Conservation (phyloP, 2,888 invertebrate genomes). For the Loripinus fragilis region DNA sequence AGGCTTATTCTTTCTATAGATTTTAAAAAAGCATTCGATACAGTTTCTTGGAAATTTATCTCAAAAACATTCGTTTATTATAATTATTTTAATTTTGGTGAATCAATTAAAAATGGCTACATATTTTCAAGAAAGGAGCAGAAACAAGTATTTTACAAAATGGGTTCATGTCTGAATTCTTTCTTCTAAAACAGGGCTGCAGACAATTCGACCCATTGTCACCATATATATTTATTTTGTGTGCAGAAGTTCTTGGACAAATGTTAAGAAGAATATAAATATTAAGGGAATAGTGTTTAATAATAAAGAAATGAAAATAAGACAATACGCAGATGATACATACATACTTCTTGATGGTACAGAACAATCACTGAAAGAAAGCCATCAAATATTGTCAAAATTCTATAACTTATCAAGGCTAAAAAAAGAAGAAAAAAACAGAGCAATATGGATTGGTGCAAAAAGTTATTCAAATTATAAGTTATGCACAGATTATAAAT, state of each 20-base stretch:
- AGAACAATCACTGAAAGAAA: not conserved
- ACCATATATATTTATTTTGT: not conserved
- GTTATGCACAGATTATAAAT: not conserved
- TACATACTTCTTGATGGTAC: not conserved
- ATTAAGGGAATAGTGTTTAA: not conserved
- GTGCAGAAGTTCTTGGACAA: not conserved
- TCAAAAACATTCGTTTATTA: not conserved
- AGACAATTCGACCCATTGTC: not conserved
- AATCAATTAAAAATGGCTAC: not conserved
- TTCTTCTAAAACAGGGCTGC: not conserved
- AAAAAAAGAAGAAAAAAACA: not conserved
- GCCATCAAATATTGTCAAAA: not conserved
- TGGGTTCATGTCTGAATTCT: constrained; percentile 2
- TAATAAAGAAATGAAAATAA: not conserved
- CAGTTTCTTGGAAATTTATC: not conserved
- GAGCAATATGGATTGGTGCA: not conserved
- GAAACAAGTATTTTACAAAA: not conserved
- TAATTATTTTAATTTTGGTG: not conserved
- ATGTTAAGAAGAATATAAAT: not conserved
- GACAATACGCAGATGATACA: not conserved
- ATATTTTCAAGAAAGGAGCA: not conserved
- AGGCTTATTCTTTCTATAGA: not conserved
- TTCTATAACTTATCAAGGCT: not conserved
- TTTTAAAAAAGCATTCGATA: not conserved
- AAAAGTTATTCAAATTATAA: not conserved